Evolutionary conservation across 2,113 vertebrate genomes (phyloP), one percentile per base, ranked within the genome.

Genomic region (Prochilodus magdalenae): DNA sequence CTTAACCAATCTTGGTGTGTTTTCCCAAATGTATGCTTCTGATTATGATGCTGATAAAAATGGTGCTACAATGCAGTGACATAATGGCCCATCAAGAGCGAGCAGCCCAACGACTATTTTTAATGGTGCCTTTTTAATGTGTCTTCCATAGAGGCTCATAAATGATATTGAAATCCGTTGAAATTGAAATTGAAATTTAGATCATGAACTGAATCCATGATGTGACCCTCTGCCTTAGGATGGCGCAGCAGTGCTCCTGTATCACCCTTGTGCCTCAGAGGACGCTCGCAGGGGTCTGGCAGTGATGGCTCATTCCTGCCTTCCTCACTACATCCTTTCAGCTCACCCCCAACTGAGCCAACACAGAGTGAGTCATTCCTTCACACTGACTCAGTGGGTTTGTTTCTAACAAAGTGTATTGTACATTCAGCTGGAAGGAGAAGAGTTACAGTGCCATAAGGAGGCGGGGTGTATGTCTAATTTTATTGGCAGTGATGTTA

Each of bases 221-320:
- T 76, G 62, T 27, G 66, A 29, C n/a, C 0, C 84, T 69, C 87
- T 30, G 57, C 36, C 82, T 82, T 84, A 96, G 96, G 85, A 84
- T 5, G 93, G 93, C 20, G 93, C 88, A 0, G 49, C 91, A 0
- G 89, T 91, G 78, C 85, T 96, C 76, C 89, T 96, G 63, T 93
- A 93, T 86, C 95, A 96, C 70, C 96, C 96, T 0, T 96, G 95
- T 81, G 86, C 84, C 24, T 91, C 92, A 2, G 87, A 88, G 36
- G 86, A 66, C 5, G 90, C 94, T 85, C 94, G 89, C 26, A 77
- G 65, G 53, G 90, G 89, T 49, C 88, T 96, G 77, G 82, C 88
- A 0, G 65, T 78, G 11, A 78, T 96, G 85, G 94, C 94, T 4
- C 90, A 74, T 4, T 80, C 85, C 33, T 96, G 90, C 83, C 82